These are phyloP conservation scores for Hypocryptadius cinnamomeus DNA, from an alignment of 2,113 vertebrate genomes.

Conservation along the genomic window DNA sequence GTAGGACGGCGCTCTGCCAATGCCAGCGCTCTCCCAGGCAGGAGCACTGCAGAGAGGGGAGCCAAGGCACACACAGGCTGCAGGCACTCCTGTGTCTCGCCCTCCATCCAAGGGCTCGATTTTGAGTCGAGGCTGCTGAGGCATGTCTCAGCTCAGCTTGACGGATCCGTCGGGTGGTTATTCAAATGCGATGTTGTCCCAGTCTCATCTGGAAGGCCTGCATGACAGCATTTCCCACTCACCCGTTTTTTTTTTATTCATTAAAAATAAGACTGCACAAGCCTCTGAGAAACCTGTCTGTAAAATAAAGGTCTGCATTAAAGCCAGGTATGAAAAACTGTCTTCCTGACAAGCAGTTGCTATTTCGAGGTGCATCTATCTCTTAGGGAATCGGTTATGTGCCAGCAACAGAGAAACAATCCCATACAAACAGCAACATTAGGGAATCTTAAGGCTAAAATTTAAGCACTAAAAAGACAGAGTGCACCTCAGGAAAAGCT, in stretches of 20 bases:
- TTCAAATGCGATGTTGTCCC: constrained; percentile 53
- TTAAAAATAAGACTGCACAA: constrained; percentile 33
- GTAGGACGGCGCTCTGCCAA: not conserved
- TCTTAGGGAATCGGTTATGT: not conserved
- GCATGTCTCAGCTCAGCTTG: constrained; percentile 39
- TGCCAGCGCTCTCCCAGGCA: not conserved
- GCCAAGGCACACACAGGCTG: not conserved
- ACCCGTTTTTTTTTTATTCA: not conserved
- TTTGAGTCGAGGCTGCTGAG: not conserved
- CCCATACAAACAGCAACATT: not conserved
- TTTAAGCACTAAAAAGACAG: constrained; percentile 35
- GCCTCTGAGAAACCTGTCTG: constrained; percentile 55
- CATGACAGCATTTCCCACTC: not conserved
- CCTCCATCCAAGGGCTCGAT: not conserved
- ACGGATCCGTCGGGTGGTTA: constrained; percentile 14
- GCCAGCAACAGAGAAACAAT: constrained; percentile 7
- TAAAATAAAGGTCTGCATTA: constrained; percentile 44
- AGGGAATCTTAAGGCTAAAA: constrained; percentile 15
- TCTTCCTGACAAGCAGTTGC: constrained; percentile 52
- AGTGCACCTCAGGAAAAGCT: constrained; percentile 25
- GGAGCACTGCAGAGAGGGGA: not conserved
- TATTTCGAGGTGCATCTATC: constrained; percentile 32
- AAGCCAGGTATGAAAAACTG: constrained; percentile 34
- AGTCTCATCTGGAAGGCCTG: constrained; percentile 15
- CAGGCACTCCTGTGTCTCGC: not conserved